Evolutionary conservation across 2,113 vertebrate genomes (phyloP).

Genomic region (Megatriorchis doriae): DNA sequence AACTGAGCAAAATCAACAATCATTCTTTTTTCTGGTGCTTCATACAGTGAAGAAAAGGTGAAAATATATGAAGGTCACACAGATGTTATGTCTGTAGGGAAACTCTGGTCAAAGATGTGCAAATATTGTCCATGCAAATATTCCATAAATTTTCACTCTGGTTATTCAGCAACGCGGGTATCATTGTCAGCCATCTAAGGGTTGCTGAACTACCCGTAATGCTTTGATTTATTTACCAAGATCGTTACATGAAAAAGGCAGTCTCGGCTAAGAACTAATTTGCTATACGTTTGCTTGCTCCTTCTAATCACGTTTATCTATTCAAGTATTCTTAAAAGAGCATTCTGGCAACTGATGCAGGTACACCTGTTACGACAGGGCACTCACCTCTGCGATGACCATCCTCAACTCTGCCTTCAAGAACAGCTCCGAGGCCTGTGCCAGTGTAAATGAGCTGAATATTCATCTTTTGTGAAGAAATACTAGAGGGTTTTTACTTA

Average conservation of each 20-base stretch:
- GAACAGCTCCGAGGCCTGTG: neutral
- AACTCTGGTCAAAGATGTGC: neutral
- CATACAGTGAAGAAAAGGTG: neutral
- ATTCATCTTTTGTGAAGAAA: constrained; percentile 20
- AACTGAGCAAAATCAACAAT: neutral
- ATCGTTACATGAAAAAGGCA: neutral
- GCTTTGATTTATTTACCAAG: constrained; percentile 23
- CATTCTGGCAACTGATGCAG: neutral
- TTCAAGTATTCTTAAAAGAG: neutral
- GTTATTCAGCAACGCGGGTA: neutral
- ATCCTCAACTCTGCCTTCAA: neutral
- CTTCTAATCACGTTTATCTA: neutral
- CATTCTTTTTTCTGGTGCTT: neutral
- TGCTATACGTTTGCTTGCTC: neutral
- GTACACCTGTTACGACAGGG: neutral
- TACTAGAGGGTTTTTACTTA: neutral
- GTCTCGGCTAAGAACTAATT: neutral
- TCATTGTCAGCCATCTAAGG: neutral
- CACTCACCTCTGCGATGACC: neutral
- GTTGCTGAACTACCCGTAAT: neutral
- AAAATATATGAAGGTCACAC: neutral
- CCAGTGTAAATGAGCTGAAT: neutral
- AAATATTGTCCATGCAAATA: constrained; percentile 29
- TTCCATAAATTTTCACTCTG: neutral
- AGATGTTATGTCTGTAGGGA: neutral